These are phyloP conservation scores for Coelopa pilipes DNA, from an alignment of 2,888 invertebrate species.

Conservation along the genomic window DNA sequence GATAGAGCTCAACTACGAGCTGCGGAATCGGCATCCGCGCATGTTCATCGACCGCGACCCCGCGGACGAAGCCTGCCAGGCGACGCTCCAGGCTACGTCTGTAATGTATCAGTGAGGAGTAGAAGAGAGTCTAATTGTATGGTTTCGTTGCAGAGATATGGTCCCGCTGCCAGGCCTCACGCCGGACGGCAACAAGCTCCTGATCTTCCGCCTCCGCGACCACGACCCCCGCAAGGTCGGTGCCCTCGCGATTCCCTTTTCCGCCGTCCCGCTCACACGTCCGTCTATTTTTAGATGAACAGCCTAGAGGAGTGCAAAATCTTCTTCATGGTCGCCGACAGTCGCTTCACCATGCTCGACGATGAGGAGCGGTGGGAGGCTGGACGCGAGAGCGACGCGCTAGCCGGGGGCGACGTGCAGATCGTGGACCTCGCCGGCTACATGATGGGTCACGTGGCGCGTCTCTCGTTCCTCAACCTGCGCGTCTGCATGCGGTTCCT, in stretches of 20 bases:
- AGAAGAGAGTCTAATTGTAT: neutral
- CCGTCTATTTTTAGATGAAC: slow-evolving; percentile 49
- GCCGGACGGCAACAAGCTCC: slow-evolving; percentile 54
- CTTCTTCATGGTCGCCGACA: slow-evolving; percentile 57
- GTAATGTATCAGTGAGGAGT: slow-evolving; percentile 24
- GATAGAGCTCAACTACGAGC: slow-evolving; percentile 64
- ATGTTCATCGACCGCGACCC: slow-evolving; percentile 70
- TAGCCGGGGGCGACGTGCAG: slow-evolving; percentile 74
- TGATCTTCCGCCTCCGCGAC: slow-evolving; percentile 54
- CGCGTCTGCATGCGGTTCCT: slow-evolving; percentile 75
- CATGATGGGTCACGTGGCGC: slow-evolving; percentile 71
- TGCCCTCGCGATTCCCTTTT: neutral
- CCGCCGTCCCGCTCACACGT: too few relatives aligned
- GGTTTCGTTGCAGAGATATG: slow-evolving; percentile 49
- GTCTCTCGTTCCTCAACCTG: slow-evolving; percentile 71
- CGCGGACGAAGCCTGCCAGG: slow-evolving; percentile 49
- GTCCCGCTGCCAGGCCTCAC: slow-evolving; percentile 57
- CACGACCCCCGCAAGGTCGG: slow-evolving; percentile 55
- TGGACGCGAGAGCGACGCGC: slow-evolving; percentile 5
- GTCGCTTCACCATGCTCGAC: slow-evolving; percentile 51
- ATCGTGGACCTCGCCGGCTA: slow-evolving; percentile 77
- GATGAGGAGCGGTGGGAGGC: slow-evolving; percentile 20
- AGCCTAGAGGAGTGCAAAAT: slow-evolving; percentile 55
- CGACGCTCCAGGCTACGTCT: slow-evolving; percentile 49
- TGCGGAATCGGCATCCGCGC: slow-evolving; percentile 69